Evolutionary conservation across 2,888 invertebrate genomes (phyloP).

Genomic region (Tinea pellionella): DNA sequence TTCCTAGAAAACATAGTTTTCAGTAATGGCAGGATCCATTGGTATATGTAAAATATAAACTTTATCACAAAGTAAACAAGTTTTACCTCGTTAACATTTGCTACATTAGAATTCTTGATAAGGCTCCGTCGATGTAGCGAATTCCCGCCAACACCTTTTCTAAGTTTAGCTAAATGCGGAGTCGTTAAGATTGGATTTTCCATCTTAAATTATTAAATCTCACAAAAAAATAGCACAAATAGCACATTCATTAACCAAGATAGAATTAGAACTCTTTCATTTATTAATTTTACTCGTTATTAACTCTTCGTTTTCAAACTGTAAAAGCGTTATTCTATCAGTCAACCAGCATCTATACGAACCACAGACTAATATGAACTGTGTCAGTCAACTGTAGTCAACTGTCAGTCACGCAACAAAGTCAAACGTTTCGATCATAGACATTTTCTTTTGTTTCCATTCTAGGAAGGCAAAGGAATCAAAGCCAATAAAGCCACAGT

Average conservation of each 20-base stretch:
- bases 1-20: constrained; percentile 36
- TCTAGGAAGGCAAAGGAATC: too few species aligned
- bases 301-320: too few species aligned
- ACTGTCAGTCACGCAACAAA: too few species aligned
- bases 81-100: constrained; percentile 1
- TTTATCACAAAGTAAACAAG: background rate
- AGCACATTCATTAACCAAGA: background rate
- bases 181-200: constrained; percentile 46
- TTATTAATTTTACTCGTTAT: too few species aligned
- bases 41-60: background rate
- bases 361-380: too few species aligned
- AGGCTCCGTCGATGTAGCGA: constrained; percentile 4
- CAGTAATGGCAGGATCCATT: background rate
- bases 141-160: constrained; percentile 40
- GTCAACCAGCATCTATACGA: too few species aligned
- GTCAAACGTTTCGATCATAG: too few species aligned
- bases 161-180: constrained; percentile 34
- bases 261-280: too few species aligned
- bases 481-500: too few species aligned
- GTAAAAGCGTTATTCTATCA: too few species aligned
- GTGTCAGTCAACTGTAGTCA: too few species aligned
- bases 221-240: background rate
- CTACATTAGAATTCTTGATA: background rate
- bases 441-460: too few species aligned
- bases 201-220: constrained; percentile 16